Conservation (phyloP, 2,797 vertebrate genomes). For the Jordanella pulchra region DNA sequence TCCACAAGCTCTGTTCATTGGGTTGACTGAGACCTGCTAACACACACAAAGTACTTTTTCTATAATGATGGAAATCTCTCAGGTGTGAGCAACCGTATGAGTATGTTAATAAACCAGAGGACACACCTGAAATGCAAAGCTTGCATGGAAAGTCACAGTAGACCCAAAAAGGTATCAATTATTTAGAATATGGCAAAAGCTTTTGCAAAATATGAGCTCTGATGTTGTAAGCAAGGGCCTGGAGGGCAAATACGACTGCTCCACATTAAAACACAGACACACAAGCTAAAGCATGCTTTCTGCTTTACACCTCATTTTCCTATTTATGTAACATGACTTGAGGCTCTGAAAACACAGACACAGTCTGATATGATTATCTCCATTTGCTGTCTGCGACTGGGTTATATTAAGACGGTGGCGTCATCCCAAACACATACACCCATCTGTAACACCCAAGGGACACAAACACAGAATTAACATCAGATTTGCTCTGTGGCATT, state of each 20-base stretch:
- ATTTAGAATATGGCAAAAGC: conserved; percentile 39
- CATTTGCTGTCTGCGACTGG: conserved; percentile 54
- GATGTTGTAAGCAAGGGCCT: conserved; percentile 34
- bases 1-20: conserved; percentile 35
- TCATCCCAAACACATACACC: conserved; percentile 31
- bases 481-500: conserved; percentile 17
- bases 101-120: conserved; percentile 16
- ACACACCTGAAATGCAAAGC: conserved; percentile 16
- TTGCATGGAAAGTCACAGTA: conserved; percentile 7
- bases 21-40: conserved; percentile 28
- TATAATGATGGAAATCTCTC: conserved; percentile 28
- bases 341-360: conserved; percentile 44
- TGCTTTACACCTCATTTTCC: conserved; percentile 39
- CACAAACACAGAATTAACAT: conserved; percentile 13
- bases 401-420: conserved; percentile 52
- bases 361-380: conserved; percentile 60
- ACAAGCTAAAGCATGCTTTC: conserved; percentile 18
- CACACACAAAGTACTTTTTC: conserved; percentile 15
- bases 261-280: conserved; percentile 37
- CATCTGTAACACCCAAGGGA: conserved; percentile 22
- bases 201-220: conserved; percentile 27
- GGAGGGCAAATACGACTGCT: conserved; percentile 52
- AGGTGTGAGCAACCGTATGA: conserved; percentile 11
- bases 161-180: conserved; percentile 37
- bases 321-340: conserved; percentile 33